Conservation (phyloP, 2,797 vertebrate species). For the Schizothorax lantsangensis region DNA sequence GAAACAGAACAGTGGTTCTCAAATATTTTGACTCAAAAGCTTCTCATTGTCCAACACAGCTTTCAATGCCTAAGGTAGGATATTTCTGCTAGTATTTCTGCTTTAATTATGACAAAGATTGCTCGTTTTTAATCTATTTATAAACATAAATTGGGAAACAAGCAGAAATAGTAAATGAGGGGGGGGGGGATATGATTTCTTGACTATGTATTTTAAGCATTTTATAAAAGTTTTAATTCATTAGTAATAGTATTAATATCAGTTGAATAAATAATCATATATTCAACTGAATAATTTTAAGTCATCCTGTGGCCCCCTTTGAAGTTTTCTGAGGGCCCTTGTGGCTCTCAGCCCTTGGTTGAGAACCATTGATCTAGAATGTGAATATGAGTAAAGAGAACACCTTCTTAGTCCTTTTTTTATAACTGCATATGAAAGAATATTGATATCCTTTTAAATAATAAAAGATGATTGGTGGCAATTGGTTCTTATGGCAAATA, state of each 20-base stretch:
- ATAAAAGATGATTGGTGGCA: background rate
- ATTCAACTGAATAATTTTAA: background rate
- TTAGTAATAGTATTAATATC: background rate
- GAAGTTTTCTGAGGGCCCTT: background rate
- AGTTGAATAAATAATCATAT: background rate
- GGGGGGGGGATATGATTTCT: background rate
- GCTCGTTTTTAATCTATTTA: background rate
- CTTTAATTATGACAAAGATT: background rate
- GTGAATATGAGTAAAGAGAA: background rate
- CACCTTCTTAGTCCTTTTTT: background rate
- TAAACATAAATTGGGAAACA: background rate
- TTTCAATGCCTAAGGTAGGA: constrained; percentile 1
- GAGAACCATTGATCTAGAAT: constrained; percentile 4
- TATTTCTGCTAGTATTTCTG: background rate
- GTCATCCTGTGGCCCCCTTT: background rate
- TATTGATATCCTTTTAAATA: background rate
- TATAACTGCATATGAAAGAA: background rate
- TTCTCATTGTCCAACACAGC: background rate
- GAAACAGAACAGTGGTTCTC: background rate
- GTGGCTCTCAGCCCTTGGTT: background rate
- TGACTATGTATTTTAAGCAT: background rate
- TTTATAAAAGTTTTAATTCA: background rate
- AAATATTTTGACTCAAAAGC: background rate
- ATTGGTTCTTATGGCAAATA: too few species aligned
- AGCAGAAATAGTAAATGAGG: background rate